phyloP scores from a whole-genome alignment of 1,140 invertebrate species.

The Archivesica marissinica region DNA sequence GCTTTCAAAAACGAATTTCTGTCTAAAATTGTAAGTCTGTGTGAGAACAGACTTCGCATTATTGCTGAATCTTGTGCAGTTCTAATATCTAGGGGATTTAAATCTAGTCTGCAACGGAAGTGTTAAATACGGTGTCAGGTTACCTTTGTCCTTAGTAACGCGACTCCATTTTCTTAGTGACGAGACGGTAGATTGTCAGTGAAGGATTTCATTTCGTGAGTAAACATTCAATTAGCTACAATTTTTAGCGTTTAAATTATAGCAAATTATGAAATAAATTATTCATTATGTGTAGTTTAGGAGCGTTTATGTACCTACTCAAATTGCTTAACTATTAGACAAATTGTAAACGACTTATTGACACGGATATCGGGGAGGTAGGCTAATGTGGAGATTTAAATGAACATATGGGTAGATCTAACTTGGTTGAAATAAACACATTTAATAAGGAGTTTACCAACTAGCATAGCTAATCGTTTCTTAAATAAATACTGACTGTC shows the following conservation, averaged over 20 bases:
- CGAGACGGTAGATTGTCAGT: conserved; percentile 13
- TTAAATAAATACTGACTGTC: too few relatives aligned
- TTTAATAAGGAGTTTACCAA: too few relatives aligned
- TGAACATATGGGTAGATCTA: too few relatives aligned
- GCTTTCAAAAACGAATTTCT: neutral
- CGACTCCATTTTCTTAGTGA: conserved; percentile 26
- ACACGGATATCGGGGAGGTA: neutral
- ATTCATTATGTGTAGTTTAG: neutral
- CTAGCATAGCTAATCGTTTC: too few relatives aligned
- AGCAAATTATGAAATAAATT: neutral
- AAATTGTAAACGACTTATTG: conserved; percentile 6
- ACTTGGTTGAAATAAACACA: too few relatives aligned
- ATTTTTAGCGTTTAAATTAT: neutral
- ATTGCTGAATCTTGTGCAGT: neutral
- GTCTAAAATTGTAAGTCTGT: neutral
- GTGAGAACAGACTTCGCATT: neutral
- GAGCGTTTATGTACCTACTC: neutral
- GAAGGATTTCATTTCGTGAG: conserved; percentile 19
- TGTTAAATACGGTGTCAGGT: conserved; percentile 9
- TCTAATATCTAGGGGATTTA: neutral
- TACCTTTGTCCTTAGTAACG: conserved; percentile 19
- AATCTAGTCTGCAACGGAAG: conserved; percentile 3
- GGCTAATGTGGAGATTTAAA: conserved; percentile 12
- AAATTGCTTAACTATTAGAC: conserved; percentile 1
- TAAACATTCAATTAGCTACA: conserved; percentile 1